Evolutionary conservation across 2,888 invertebrate genomes (phyloP), one percentile per base, ranked within the genome.

Genomic region (Aplocera efformata): DNA sequence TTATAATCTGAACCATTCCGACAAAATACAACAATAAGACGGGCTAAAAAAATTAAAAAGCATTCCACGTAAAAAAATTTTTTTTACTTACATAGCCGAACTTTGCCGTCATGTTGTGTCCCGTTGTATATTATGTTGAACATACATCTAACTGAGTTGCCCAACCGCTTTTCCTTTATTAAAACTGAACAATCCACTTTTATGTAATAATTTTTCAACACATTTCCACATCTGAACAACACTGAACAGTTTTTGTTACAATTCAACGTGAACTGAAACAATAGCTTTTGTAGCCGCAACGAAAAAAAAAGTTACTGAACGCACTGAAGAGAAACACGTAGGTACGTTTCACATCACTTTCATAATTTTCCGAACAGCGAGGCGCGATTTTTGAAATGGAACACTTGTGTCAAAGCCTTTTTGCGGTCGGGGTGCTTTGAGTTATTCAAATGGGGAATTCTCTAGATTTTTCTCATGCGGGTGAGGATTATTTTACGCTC

Each of bases 41-140:
- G n/a, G n/a, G n/a, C 13, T 11, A 23, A 24, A 29, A 20, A 8
- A 31, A 24, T 32, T 27, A 21, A 13, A 24, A 31, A 26, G 10
- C 35, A 17, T 8, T 22, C 17, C 36, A 11, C 10, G n/a, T 13
- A 6, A 7, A 7, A 1, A 10, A 8, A 32, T 8, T 11, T 5
- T 7, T 32, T 40, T 10, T 54, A 88, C 89, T 81, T 72, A 89
- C 89, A 89, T 89, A 89, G 89, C 89, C 88, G 78, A 88, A 85
- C 85, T 88, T 88, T 89, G 88, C 89, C 89, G 89, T 89, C 89
- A 89, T 89, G 89, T 85, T 89, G 88, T 83, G 85, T 83, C 78
- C 82, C 84, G 86, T 88, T 88, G 83, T 86, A 85, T 79, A 82
- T 83, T 83, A 85, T 85, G 78, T 79, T 72, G 82, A 79, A 83